Base-by-base conservation (phyloP, 2,888 invertebrate genomes). In the Drosophila paranaensis region DNA sequence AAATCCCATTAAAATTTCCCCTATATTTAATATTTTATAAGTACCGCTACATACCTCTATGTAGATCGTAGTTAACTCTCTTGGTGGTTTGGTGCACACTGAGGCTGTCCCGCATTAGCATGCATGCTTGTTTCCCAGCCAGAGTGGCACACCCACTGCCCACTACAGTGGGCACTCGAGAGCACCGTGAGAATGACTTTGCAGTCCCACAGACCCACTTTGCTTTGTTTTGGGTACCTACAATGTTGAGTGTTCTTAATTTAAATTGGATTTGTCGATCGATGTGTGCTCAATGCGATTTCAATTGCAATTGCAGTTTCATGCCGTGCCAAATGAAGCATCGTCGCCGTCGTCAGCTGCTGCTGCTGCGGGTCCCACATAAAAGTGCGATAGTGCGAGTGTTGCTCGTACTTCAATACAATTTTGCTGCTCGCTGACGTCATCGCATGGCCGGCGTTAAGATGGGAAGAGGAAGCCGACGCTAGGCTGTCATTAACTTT, bases 191-290 rank as follows among this genome's bases (percentile, higher is more conserved):
- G 78, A 78, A 78, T 78, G 80, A 71, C 69, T 74, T 56, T 46
- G 25, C 62, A 55, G 64, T 55, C 56, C 30, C 48, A n/a, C 30
- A 48, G 60, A 67, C 63, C 67, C 74, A 74, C 65, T 72, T 66
- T 8, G 51, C 51, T 30, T 16, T 16, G 42, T 57, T 42, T 40
- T 37, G 43, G 60, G 69, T 77, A 79, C 77, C 69, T 81, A 73
- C 30, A 56, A 58, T 58, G 48, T 40, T 20, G 65, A 77, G 70
- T 57, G 66, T 71, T 88, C 88, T 82, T 85, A 54, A 88, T 89
- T 88, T 83, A 88, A 84, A 88, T 88, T 88, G 87, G 87, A 88
- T 86, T 87, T 81, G 70, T 76, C 87, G 87, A 86, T 82, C 81
- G 65, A 74, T 58, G 62, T 64, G 67, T 65, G 53, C 56, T 30